Percentiles rank a stretch among this genome's conserved stretches.
phyloP scores from a whole-genome alignment of 2,797 vertebrate species.

The Eutrigla gurnardus region DNA sequence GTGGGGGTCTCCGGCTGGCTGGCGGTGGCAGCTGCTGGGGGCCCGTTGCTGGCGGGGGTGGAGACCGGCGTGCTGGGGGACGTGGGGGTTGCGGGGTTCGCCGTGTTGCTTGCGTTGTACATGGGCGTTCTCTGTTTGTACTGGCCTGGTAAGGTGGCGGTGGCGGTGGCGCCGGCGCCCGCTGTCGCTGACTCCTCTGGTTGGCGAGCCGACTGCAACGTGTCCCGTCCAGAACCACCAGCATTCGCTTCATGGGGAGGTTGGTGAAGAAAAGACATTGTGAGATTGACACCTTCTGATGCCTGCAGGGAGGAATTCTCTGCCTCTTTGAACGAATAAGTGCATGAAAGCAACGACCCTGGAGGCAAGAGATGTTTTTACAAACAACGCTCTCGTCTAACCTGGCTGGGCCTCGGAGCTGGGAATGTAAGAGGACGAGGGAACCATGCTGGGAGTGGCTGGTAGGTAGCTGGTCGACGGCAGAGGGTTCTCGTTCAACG shows the following conservation, averaged over 20 bases:
- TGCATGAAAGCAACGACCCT: not conserved
- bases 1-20: constrained; percentile 83
- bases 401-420: constrained; percentile 94
- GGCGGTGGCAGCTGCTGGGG: constrained; percentile 86
- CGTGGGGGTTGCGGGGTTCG: constrained; percentile 84
- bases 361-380: not conserved
- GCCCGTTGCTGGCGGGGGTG: constrained; percentile 85
- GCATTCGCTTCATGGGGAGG: constrained; percentile 76
- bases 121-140: constrained; percentile 97
- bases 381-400: constrained; percentile 59
- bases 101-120: constrained; percentile 92
- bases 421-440: constrained; percentile 95
- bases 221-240: constrained; percentile 89
- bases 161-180: constrained; percentile 73
- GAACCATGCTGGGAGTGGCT: constrained; percentile 96
- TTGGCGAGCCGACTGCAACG: constrained; percentile 89
- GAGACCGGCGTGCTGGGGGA: constrained; percentile 87
- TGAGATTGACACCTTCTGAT: not conserved
- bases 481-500: constrained; percentile 92
- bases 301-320: not conserved
- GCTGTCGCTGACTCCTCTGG: constrained; percentile 89
- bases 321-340: not conserved
- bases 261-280: not conserved
- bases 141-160: constrained; percentile 87
- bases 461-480: constrained; percentile 98